Evolutionary conservation across 37 sponge, comb jelly and placozoan species (phyloP).

Genomic region (Halisarca cf. caerulea): DNA sequence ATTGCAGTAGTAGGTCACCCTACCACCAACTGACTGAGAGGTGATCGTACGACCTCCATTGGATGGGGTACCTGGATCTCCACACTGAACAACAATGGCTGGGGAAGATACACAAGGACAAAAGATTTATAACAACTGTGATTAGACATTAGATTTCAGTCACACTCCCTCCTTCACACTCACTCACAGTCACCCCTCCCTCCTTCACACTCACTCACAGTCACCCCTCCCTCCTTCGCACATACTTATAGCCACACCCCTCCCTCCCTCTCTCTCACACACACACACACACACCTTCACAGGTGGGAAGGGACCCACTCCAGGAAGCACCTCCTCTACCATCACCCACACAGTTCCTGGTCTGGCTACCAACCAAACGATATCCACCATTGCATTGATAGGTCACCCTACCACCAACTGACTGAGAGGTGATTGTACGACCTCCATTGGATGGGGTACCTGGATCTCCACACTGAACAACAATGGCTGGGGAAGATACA

Average conservation of each 20-base stretch:
- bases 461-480: conserved; percentile 2
- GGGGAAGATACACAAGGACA: too few relatives aligned
- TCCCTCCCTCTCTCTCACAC: too few relatives aligned
- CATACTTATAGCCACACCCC: too few relatives aligned
- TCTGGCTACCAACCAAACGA: conserved; percentile 7
- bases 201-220: too few relatives aligned
- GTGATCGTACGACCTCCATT: background rate
- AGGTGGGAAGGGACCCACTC: conserved; percentile 52
- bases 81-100: conserved; percentile 4
- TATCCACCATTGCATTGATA: conserved; percentile 35
- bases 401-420: background rate
- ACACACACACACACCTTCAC: conserved; percentile 52
- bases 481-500: background rate
- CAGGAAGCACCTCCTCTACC: conserved; percentile 27
- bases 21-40: background rate
- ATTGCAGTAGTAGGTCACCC: background rate
- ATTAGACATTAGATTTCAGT: too few relatives aligned
- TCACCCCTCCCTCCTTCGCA: too few relatives aligned
- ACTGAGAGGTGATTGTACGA: background rate
- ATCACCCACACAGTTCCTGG: background rate
- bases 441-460: conserved; percentile 30
- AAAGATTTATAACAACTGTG: too few relatives aligned
- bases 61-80: background rate
- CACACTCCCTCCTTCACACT: too few relatives aligned
- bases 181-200: too few relatives aligned